Evolutionary conservation across 2,888 invertebrate genomes (phyloP).

Genomic region (Heteromurus nitidus): DNA sequence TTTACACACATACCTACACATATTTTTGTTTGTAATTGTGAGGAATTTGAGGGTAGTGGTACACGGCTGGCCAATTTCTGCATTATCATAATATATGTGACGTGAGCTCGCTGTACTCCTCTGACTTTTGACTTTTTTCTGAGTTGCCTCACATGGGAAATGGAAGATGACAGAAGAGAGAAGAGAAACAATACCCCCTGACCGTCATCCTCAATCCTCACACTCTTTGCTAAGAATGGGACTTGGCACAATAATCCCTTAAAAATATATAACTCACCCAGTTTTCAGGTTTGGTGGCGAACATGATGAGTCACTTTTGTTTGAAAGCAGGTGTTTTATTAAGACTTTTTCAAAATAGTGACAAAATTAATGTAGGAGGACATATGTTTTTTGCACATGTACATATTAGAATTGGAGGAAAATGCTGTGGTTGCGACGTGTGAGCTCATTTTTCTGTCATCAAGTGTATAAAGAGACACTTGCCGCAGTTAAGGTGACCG

Average conservation of each 20-base stretch:
- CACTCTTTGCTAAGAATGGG: neutral
- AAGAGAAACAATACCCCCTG: too few species aligned
- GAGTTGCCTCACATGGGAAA: slow-evolving; percentile 52
- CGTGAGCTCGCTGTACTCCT: slow-evolving; percentile 37
- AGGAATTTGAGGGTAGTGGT: neutral
- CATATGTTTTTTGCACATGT: too few species aligned
- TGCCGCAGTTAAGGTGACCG: too few species aligned
- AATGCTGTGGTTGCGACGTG: too few species aligned
- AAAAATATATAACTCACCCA: neutral
- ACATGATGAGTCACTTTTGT: slow-evolving; percentile 2
- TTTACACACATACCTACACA: too few species aligned
- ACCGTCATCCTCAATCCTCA: too few species aligned
- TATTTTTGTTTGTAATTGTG: too few species aligned
- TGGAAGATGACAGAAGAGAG: slow-evolving; percentile 29
- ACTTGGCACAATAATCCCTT: neutral
- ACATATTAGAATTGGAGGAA: too few species aligned
- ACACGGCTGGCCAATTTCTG: neutral
- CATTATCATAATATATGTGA: slow-evolving; percentile 48
- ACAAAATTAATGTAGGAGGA: too few species aligned
- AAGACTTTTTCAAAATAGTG: neutral
- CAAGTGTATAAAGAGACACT: too few species aligned
- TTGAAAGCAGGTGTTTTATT: neutral
- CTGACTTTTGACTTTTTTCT: too few species aligned
- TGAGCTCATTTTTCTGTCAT: too few species aligned
- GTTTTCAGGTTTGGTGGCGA: neutral